phyloP scores from a whole-genome alignment of 2,797 vertebrate genomes.

The Sciurus vulgaris region DNA sequence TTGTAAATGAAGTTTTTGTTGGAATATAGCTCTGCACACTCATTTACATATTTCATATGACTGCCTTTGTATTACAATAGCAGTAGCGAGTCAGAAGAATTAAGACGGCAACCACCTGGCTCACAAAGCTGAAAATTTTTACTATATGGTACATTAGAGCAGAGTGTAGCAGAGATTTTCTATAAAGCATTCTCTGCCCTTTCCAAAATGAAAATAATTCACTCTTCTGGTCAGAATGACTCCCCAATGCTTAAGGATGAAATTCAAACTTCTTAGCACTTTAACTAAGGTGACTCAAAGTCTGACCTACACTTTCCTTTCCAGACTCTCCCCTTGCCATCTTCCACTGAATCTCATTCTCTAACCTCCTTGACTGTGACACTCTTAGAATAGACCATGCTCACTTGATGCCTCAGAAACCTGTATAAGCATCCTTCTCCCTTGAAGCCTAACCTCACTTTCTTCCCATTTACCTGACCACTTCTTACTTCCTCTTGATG shows the following conservation, averaged over 20 bases:
- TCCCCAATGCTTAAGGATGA: neutral
- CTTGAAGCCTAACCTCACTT: neutral
- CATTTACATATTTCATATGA: neutral
- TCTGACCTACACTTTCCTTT: neutral
- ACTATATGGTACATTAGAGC: neutral
- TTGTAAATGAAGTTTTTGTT: conserved; percentile 35
- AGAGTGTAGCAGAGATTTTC: neutral
- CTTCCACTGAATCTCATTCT: neutral
- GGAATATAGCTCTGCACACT: neutral
- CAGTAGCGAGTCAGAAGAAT: neutral
- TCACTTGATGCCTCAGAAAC: neutral
- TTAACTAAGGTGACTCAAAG: neutral
- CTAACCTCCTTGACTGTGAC: neutral
- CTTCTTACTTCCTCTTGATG: neutral
- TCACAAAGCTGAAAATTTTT: conserved; percentile 19
- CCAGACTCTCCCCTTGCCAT: neutral
- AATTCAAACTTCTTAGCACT: neutral
- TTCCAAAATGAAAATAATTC: conserved; percentile 40
- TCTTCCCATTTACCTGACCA: neutral
- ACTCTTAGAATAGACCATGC: neutral
- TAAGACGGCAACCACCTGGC: neutral
- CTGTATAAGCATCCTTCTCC: neutral
- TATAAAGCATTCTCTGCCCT: neutral
- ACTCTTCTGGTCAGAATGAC: neutral
- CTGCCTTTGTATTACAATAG: neutral